Base-by-base conservation (phyloP, 2,888 invertebrate species). In the Caenorhabditis wallacei region DNA sequence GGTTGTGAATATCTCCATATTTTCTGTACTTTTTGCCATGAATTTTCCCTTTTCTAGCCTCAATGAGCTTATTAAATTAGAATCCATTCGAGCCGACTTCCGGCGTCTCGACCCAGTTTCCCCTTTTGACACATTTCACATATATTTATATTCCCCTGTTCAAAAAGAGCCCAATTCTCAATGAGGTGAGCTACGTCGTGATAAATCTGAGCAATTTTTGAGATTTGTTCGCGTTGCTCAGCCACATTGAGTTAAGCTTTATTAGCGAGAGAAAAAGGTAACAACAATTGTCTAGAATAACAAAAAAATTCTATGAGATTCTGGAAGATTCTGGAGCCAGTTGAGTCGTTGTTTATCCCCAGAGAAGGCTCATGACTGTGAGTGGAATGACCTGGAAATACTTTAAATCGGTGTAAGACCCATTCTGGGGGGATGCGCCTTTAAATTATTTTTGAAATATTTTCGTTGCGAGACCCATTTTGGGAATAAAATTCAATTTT, bases 341-440 rank as follows among this genome's bases (percentile, higher is more conserved):
- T 35, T 40, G 48, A 53, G 16, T 22, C n/a, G 37, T 2, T 40
- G 11, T 13, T 84, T 75, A 90, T 64, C 89, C 89, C 90, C 90
- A 90, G 61, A 90, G 85, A 43, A 90, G 84, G 43, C 87, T 88
- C 66, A 84, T 80, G 59, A 89, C 16, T 0, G 89, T 79, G 43
- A 90, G 79, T 20, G 86, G 88, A 30, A 88, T 80, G 66, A 88
- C 63, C 87, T 90, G 87, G 48, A 88, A 88, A 26, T 24, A 78
- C 20, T 7, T 43, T 7, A 16, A 40, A 11, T 57, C 20, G 3
- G 16, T 13, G 22, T 4, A 20, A 13, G 37, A n/a, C n/a, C n/a
- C n/a, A n/a, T n/a, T n/a, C n/a, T n/a, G n/a, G n/a, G n/a, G n/a
- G n/a, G n/a, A n/a, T n/a, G 4, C 37, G 10, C 37, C 4, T 37